Base-by-base conservation (phyloP, 2,888 invertebrate genomes). In the Harmothoe impar region DNA sequence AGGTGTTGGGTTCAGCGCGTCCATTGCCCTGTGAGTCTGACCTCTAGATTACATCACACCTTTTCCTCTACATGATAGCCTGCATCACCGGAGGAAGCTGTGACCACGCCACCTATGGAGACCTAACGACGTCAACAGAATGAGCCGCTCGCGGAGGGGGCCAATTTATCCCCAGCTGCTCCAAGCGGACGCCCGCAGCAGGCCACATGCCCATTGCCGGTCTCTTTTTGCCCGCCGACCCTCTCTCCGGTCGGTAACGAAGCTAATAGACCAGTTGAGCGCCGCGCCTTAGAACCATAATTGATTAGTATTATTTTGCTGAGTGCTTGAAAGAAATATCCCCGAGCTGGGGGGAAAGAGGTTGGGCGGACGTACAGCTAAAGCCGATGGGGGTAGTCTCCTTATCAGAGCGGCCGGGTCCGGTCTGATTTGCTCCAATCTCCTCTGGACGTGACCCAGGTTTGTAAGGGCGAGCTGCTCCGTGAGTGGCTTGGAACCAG, bases 211-310 rank as follows among this genome's bases (percentile, higher is more conserved):
- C 62, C n/a, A 20, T 62, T 62, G 62, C 62, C n/a, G 62, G 62
- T 20, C 29, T 29, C 29, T 72, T 72, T 72, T 72, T 29, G 25
- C 62, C 72, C 72, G 1, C 25, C 72, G 23, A 62, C 62, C 62
- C 20, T 25, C 72, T 29, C 31, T 29, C 72, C 31, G 25, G 25
- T 72, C 29, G 0, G 72, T 72, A 72, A 72, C 72, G 72, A 72
- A 72, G 72, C 72, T 72, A 72, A 72, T 72, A n/a, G 72, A 29
- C 29, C 72, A 72, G 72, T 72, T 72, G 72, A 72, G 72, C 72
- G 25, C n/a, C 72, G 25, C 72, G 72, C 72, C 72, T 72, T 25
- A n/a, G 29, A 72, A 25, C 72, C 72, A 15, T 72, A 72, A 72
- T 72, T 72, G 72, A 72, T 72, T 72, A 72, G 72, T 72, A 72